A percentile compares a stretch with the other conserved stretches of the same genome.
These are phyloP conservation scores for Stylophora pistillata DNA, from an alignment of 64 coral and sea anemone species.

Conservation along the genomic window DNA sequence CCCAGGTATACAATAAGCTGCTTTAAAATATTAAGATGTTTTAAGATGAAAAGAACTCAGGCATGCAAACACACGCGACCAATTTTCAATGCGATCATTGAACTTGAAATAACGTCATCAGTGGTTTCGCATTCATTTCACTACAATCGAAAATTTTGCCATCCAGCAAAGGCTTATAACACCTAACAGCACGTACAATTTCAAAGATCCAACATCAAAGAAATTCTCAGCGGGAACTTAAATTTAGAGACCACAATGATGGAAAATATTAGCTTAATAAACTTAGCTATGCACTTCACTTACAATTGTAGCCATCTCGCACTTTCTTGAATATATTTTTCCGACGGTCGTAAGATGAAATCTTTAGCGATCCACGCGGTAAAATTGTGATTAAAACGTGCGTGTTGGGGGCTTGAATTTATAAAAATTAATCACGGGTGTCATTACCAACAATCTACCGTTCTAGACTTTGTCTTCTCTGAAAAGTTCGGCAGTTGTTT, in stretches of 20 bases:
- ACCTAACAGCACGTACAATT: background rate
- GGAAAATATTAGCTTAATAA: background rate
- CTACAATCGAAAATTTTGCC: background rate
- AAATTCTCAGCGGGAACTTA: constrained; percentile 22
- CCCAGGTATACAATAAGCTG: background rate
- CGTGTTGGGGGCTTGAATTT: background rate
- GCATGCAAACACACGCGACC: constrained; percentile 16
- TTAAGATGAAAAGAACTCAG: background rate
- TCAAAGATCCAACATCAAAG: background rate
- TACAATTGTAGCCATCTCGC: constrained; percentile 23
- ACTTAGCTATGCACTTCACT: background rate
- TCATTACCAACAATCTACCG: background rate
- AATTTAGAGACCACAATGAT: background rate
- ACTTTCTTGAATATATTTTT: background rate
- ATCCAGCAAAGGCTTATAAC: background rate
- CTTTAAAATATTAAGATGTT: background rate
- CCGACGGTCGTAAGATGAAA: background rate
- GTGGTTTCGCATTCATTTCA: background rate
- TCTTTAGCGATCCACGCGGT: background rate
- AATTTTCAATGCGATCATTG: constrained; percentile 25
- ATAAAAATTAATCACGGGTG: background rate
- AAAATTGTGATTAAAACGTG: background rate
- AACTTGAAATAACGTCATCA: constrained; percentile 26
- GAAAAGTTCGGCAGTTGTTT: background rate
- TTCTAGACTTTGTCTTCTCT: background rate